phyloP scores from a whole-genome alignment of 2,888 invertebrate species.

The Drosophila gaucha region DNA sequence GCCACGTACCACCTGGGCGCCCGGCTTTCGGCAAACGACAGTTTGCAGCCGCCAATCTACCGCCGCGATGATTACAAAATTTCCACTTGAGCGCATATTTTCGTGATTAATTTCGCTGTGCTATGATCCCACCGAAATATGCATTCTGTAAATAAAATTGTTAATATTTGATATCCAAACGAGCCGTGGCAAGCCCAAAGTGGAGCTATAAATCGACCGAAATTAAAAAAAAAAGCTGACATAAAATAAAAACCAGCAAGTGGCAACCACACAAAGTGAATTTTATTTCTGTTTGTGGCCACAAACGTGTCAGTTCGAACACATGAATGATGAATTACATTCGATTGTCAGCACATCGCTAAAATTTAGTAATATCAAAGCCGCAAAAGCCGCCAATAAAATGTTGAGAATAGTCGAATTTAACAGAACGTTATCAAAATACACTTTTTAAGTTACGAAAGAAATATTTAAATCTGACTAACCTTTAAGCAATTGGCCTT shows the following conservation, averaged over 20 bases:
- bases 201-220: constrained; percentile 38
- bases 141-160: constrained; percentile 40
- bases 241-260: constrained; percentile 50
- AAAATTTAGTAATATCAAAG: constrained; percentile 35
- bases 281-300: constrained; percentile 74
- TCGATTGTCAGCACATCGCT: constrained; percentile 39
- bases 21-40: constrained; percentile 1
- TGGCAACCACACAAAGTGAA: constrained; percentile 72
- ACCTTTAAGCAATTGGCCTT: too few species aligned
- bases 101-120: constrained; percentile 64
- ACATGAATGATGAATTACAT: constrained; percentile 77
- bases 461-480: too few species aligned
- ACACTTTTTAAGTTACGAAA: too few species aligned
- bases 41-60: constrained; percentile 51
- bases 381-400: constrained; percentile 38
- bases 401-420: constrained; percentile 16
- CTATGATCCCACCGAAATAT: constrained; percentile 50
- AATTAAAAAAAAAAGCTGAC: constrained; percentile 7
- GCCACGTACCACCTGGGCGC: constrained; percentile 26
- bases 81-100: constrained; percentile 72
- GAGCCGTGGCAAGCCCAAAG: constrained; percentile 18
- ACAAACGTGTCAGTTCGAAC: constrained; percentile 76
- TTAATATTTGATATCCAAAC: constrained; percentile 64
- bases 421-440: too few species aligned
- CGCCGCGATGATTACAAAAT: constrained; percentile 65